Evolutionary conservation across 2,888 invertebrate genomes (phyloP), one percentile per base, ranked within the genome.

Genomic region (Cataglyphis altisquamis): DNA sequence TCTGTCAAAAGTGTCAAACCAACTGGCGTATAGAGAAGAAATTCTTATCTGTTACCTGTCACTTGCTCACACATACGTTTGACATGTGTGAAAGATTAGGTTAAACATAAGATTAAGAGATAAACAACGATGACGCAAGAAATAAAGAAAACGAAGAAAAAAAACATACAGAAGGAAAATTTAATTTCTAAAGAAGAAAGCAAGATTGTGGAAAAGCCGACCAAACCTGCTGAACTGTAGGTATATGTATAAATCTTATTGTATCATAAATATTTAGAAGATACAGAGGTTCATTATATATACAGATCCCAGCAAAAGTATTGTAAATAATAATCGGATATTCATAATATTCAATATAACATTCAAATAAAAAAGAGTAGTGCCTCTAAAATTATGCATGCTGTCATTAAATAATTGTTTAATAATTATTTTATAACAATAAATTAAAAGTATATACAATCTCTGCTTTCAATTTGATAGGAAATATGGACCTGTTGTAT

Each of bases 401-500:
- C n/a, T 48, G 10, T 39, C 10, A 48, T 52, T 52, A 52, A 52
- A 3, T 52, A 36, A 45, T 9, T 2, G 36, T 21, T 12, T 41
- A n/a, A 77, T 36, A 36, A 36, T 0, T 36, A 36, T 6, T 63
- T 45, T 36, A 32, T 52, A 36, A 12, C 5, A 45, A 2, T 57
- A 0, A 45, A 32, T 41, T 67, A 57, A 15, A n/a, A 64, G 4
- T 74, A 36, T 74, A 36, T 25, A 73, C 21, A 18, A 15, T 8
- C 3, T 15, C 3, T 52, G 21, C 0, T 48, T 41, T 62, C 0
- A 29, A 36, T 87, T 83, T 91, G 90, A 3, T 87, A 95, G 95
- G 48, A 95, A 95, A 90, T 95, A 93, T 90, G 95, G 95, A 1
- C 95, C 95, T 12, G 84, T 92, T 52, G 91, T 95, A 18, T 92